Base-by-base conservation (phyloP, 2,113 vertebrate species). In the Sturnus vulgaris region DNA sequence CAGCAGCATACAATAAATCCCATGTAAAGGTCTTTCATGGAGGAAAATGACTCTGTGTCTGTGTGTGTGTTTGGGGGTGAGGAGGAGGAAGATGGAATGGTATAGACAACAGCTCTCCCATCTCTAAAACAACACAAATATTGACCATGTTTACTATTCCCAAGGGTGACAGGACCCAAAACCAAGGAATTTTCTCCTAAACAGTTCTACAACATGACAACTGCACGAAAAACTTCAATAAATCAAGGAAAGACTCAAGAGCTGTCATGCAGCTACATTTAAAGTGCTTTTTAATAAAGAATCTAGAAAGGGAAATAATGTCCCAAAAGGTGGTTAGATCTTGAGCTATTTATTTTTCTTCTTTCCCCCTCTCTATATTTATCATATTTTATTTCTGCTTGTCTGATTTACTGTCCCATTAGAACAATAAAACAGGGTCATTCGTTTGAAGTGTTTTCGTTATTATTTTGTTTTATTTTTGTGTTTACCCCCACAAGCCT, bases 401-500 rank as follows among this genome's bases (percentile, higher is more conserved):
- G 12, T 39, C 22, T 84, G 40, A 85, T 88, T 90, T 65, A 64
- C 30, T 68, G 49, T 76, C 46, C 57, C 46, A 1, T 40, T 64
- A 85, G 70, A 44, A 72, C 59, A 90, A 79, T 76, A 88, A 88
- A 75, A 65, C 6, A 82, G 8, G n/a, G 73, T 56, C 56, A 70
- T 42, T 78, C 35, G 7, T 91, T 92, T 88, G 68, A 88, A 80
- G 11, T 7, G 12, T 31, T 89, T 86, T 95, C 39, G 60, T 84
- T 84, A 59, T 57, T 70, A 59, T 90, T 87, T 73, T 93, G 56
- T 21, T 93, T 88, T 63, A 66, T 63, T 88, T 90, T 81, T 91
- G 4, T 15, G n/a, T 86, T 61, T 88, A 28, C n/a, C 56, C 42
- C 13, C 37, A 35, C 46, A 88, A 64, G 53, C 20, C 52, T 76